phyloP scores from a whole-genome alignment of 1,140 invertebrate genomes.

The Cheumatopsyche charites region DNA sequence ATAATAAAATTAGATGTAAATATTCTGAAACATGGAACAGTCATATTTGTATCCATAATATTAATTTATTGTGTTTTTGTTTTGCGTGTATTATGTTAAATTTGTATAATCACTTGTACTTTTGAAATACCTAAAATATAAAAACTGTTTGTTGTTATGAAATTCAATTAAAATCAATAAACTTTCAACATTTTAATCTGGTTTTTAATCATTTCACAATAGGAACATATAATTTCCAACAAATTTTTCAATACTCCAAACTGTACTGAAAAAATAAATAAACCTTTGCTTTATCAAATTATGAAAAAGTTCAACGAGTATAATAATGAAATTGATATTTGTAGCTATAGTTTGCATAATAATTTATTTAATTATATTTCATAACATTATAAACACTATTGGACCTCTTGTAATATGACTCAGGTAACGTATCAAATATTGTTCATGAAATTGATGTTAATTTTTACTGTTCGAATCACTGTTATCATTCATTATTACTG shows the following conservation, averaged over 20 bases:
- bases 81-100: too few relatives aligned
- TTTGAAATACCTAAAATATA: constrained; percentile 13
- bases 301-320: not conserved
- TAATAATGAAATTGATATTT: not conserved
- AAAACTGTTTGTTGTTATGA: not conserved
- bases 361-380: constrained; percentile 4
- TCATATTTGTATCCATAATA: constrained; percentile 15
- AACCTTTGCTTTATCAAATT: not conserved
- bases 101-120: not conserved
- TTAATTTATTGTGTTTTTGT: not conserved
- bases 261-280: constrained; percentile 9
- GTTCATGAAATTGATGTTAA: constrained; percentile 32
- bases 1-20: constrained; percentile 13
- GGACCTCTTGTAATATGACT: constrained; percentile 46
- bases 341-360: not conserved
- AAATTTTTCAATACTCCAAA: constrained; percentile 10
- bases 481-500: too few relatives aligned
- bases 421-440: constrained; percentile 45
- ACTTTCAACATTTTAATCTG: constrained; percentile 6
- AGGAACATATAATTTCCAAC: constrained; percentile 12
- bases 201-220: not conserved
- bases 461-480: not conserved
- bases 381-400: constrained; percentile 42
- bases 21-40: constrained; percentile 1
- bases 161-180: not conserved